phyloP scores from a whole-genome alignment of 2,797 vertebrate species.

The Triplophysa bombifrons region DNA sequence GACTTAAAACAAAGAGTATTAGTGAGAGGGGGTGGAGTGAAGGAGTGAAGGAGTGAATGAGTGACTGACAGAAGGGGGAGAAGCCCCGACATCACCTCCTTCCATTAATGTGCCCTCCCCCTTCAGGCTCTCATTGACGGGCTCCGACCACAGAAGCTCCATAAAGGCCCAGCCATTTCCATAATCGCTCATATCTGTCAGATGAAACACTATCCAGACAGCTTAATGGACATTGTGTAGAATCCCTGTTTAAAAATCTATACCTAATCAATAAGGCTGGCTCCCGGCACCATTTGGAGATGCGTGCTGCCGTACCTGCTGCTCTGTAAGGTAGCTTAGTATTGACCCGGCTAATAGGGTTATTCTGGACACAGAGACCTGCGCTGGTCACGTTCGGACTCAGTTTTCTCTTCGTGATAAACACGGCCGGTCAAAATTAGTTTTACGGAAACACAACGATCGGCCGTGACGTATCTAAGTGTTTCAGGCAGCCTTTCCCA shows the following conservation, averaged over 20 bases:
- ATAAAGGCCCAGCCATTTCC: conserved; percentile 67
- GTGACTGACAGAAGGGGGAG: conserved; percentile 59
- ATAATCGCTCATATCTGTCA: conserved; percentile 75
- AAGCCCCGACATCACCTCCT: conserved; percentile 61
- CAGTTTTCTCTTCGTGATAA: conserved; percentile 33
- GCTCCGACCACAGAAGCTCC: conserved; percentile 70
- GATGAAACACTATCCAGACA: conserved; percentile 76
- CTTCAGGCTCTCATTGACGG: conserved; percentile 43
- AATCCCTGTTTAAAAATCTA: conserved; percentile 80
- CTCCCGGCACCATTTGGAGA: conserved; percentile 71
- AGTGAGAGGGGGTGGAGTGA: conserved; percentile 65
- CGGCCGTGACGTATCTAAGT: conserved; percentile 28
- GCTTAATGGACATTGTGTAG: conserved; percentile 79
- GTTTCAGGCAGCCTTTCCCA: conserved; percentile 42
- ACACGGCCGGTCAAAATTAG: conserved; percentile 26
- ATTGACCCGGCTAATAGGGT: conserved; percentile 67
- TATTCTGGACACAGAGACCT: conserved; percentile 50
- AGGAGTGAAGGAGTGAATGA: conserved; percentile 57
- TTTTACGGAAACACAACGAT: conserved; percentile 45
- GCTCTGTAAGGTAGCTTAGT: conserved; percentile 48
- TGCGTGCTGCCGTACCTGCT: conserved; percentile 59
- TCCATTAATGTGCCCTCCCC: conserved; percentile 54
- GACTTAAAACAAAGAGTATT: conserved; percentile 77
- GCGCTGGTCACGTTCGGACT: conserved; percentile 24
- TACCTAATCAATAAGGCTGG: conserved; percentile 80